Conservation (phyloP, 1,140 invertebrate genomes). For the Bombus consobrinus region DNA sequence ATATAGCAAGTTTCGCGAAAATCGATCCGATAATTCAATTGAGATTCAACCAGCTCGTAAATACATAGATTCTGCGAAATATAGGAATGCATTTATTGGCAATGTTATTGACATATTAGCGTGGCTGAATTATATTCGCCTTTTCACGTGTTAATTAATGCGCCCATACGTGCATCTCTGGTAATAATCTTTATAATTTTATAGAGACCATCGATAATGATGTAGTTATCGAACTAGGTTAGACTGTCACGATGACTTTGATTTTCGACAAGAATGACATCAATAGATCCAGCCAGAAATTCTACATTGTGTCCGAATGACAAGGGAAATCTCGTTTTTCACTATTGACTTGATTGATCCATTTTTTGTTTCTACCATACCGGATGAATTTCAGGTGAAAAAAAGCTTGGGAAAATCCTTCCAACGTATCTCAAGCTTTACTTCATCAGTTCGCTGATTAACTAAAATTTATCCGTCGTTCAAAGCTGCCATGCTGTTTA, state of each 20-base stretch:
- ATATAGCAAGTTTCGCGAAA: constrained; percentile 10
- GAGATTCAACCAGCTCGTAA: neutral
- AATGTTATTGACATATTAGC: constrained; percentile 9
- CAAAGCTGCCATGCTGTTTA: neutral
- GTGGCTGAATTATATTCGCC: neutral
- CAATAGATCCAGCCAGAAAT: constrained; percentile 2
- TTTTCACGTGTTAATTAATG: constrained; percentile 8
- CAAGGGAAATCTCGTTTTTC: constrained; percentile 40
- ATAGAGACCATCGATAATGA: constrained; percentile 1
- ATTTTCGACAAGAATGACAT: constrained; percentile 23
- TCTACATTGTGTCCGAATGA: constrained; percentile 18
- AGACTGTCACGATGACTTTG: constrained; percentile 16
- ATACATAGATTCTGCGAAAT: neutral
- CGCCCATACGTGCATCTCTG: too few relatives aligned
- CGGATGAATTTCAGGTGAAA: neutral
- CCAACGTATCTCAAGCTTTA: neutral
- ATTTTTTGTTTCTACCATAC: neutral
- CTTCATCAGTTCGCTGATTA: neutral
- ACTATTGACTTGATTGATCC: constrained; percentile 21
- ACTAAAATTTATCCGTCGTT: neutral
- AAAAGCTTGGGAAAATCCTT: neutral
- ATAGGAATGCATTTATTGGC: neutral
- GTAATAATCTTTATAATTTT: constrained; percentile 28
- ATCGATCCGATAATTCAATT: constrained; percentile 40
- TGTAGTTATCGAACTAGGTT: constrained; percentile 27